phyloP scores from a whole-genome alignment of 2,888 invertebrate species.

The Morpho achilles region DNA sequence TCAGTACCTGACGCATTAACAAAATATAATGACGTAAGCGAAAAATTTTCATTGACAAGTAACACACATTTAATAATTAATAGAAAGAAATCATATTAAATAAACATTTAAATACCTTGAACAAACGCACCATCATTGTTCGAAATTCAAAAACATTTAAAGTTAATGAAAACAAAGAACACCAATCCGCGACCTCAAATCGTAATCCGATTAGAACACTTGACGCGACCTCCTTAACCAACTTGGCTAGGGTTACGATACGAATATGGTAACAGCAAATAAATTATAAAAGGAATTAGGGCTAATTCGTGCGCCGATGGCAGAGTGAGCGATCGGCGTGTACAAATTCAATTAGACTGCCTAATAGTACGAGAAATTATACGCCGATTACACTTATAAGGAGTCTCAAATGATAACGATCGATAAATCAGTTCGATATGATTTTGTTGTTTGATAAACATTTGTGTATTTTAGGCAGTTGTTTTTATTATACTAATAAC shows the following conservation, averaged over 20 bases:
- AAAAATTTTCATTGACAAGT: no score
- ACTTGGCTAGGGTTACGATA: slow-evolving; percentile 4
- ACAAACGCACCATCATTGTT: no score
- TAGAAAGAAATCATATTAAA: no score
- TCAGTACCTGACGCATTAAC: no score
- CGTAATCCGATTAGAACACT: slow-evolving; percentile 18
- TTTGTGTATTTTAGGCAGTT: no score
- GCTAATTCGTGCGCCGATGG: not conserved
- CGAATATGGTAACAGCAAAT: not conserved
- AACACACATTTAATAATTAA: no score
- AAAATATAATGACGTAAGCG: no score
- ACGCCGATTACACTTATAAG: not conserved
- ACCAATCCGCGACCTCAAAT: slow-evolving; percentile 16
- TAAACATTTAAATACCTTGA: no score
- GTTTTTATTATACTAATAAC: no score
- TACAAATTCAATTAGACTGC: slow-evolving; percentile 2
- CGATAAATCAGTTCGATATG: slow-evolving; percentile 1
- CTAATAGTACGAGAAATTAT: not conserved
- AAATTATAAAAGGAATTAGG: slow-evolving; percentile 5
- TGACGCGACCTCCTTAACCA: slow-evolving; percentile 7
- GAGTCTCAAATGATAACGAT: not conserved
- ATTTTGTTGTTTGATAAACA: not conserved
- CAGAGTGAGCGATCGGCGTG: not conserved
- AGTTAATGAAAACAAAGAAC: slow-evolving; percentile 8
- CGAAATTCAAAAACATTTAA: no score